Evolutionary conservation across 2,113 vertebrate species (phyloP).

Genomic region (Columba livia): DNA sequence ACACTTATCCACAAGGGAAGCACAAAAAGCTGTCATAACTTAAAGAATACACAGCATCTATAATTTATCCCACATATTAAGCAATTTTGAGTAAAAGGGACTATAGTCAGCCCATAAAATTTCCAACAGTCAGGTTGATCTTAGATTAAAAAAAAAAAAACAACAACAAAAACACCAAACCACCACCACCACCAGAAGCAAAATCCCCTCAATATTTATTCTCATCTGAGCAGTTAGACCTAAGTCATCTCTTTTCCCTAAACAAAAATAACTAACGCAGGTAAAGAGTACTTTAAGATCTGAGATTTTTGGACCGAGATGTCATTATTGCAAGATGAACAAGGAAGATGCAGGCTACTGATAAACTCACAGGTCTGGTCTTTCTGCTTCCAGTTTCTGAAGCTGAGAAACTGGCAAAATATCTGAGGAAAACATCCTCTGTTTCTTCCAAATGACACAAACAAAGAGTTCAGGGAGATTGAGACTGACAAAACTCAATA

Average conservation of each 20-base stretch:
- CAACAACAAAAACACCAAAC: not conserved
- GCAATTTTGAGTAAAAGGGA: not conserved
- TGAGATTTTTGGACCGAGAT: not conserved
- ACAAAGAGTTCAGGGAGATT: not conserved
- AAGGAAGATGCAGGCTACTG: not conserved
- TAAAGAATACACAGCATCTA: not conserved
- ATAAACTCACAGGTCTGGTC: not conserved
- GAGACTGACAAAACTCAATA: not conserved
- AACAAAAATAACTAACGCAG: not conserved
- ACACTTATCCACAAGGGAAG: not conserved
- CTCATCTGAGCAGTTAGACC: not conserved
- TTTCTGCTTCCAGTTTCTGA: not conserved
- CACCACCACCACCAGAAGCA: not conserved
- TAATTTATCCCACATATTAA: not conserved
- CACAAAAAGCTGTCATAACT: not conserved
- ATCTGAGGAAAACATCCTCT: not conserved
- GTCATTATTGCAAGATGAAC: not conserved
- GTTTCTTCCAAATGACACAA: not conserved
- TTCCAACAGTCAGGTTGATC: not conserved
- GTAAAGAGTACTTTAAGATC: not conserved
- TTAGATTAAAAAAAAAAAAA: not conserved
- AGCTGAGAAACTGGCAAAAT: not conserved
- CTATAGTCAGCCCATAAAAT: rapidly evolving
- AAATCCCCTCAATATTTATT: not conserved
- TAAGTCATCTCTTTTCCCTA: not conserved